Evolutionary conservation across 2,888 invertebrate species (phyloP), one percentile per base, ranked within the genome.

Genomic region (Blastobasis adustella): DNA sequence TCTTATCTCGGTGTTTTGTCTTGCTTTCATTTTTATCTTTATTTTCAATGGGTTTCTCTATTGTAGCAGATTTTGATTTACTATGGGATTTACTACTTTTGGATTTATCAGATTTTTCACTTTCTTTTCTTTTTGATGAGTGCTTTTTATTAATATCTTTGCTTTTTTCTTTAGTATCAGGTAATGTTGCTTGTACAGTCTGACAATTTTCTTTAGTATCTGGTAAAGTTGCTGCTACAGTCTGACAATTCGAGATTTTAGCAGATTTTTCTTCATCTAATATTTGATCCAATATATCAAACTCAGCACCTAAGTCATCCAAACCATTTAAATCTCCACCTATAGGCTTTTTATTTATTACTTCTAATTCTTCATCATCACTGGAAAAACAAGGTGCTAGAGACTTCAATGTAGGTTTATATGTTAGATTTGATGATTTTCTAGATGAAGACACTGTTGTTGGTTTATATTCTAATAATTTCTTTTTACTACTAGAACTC

Each of bases 281-380:
- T 64, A 89, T 89, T 75, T 89, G 82, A 61, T 79, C 89, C 54
- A 89, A 67, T 45, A 89, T 86, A 67, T 89, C 89, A 79, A 89
- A 89, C 64, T 89, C 89, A 53, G 83, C 71, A 5, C 85, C 87
- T 54, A 89, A 67, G 50, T 89, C 87, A 74, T 89, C 89, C 45
- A 89, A 67, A 5, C 78, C 80, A 66, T 85, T 84, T 1, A 88
- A 66, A 56, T 87, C 86, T 69, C 58, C 71, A 48, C 83, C 76
- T 48, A 79, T 45, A 6, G 37, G 36, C 65, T 84, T 88, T 38
- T 54, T 64, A 69, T 83, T 89, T 55, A 89, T 89, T 10, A 52
- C 51, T 8, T 71, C 68, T 53, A 87, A 82, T 62, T 87, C 88
- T 46, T 88, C 87, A 63, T 89, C 89, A 70, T 89, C 89, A 74